phyloP scores from a whole-genome alignment of 2,888 invertebrate genomes.

The Heliconius cydno region DNA sequence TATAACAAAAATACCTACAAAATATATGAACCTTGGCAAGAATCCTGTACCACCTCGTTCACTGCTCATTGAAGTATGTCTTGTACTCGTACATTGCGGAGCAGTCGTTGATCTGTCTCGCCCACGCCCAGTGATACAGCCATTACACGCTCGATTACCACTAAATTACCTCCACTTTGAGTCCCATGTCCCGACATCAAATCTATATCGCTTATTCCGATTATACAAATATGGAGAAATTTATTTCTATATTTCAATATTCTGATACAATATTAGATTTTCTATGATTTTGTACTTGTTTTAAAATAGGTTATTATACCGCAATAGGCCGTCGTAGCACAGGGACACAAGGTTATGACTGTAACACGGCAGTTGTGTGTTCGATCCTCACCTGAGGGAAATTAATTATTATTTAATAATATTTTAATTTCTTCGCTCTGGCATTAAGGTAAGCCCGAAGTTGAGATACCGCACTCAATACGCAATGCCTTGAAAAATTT shows the following conservation, averaged over 20 bases:
- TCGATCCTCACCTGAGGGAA: too few relatives aligned
- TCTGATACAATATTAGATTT: background rate
- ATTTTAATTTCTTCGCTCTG: too few relatives aligned
- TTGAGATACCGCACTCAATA: too few relatives aligned
- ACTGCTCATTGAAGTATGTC: slow-evolving; percentile 62
- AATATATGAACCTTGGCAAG: background rate
- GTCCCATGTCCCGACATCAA: slow-evolving; percentile 58
- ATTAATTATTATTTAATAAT: too few relatives aligned
- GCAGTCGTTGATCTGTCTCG: slow-evolving; percentile 54
- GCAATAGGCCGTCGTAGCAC: too few relatives aligned
- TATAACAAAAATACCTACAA: background rate
- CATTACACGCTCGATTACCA: slow-evolving; percentile 76
- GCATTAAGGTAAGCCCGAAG: too few relatives aligned
- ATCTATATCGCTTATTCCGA: slow-evolving; percentile 51
- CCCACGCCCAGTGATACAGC: slow-evolving; percentile 69
- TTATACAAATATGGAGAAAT: slow-evolving; percentile 13
- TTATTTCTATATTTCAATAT: background rate
- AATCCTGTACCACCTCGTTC: slow-evolving; percentile 52
- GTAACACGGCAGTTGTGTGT: too few relatives aligned
- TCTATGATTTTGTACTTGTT: background rate
- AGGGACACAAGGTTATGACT: too few relatives aligned
- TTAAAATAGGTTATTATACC: background rate
- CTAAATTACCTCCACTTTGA: slow-evolving; percentile 66
- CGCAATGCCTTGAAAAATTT: too few relatives aligned
- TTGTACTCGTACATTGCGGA: slow-evolving; percentile 55